phyloP scores from a whole-genome alignment of 92 coral and sea anemone genomes.

The Scolanthus callimorphus region DNA sequence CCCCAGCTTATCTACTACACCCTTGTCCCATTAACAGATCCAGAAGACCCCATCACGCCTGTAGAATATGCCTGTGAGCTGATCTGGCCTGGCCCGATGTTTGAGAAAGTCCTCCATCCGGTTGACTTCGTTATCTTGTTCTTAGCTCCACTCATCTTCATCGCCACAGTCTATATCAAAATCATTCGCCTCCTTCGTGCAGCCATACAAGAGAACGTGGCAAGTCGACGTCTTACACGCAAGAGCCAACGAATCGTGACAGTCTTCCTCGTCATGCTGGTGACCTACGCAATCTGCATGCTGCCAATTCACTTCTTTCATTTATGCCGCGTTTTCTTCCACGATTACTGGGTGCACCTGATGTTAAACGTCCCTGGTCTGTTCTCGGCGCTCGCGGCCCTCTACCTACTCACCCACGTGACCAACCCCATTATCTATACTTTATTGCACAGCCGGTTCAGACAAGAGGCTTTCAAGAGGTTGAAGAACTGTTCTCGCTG shows the following conservation, averaged over 20 bases:
- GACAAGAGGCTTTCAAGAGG: too few relatives aligned
- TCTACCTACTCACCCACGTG: slow-evolving; percentile 50
- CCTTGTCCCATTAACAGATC: slow-evolving; percentile 15
- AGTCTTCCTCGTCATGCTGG: slow-evolving; percentile 25
- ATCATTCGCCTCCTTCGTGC: slow-evolving; percentile 35
- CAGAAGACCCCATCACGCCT: not conserved
- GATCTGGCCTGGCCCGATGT: slow-evolving; percentile 49
- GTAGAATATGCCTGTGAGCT: slow-evolving; percentile 37
- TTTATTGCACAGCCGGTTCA: slow-evolving; percentile 27
- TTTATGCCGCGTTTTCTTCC: slow-evolving; percentile 43
- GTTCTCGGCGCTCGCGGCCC: slow-evolving; percentile 36
- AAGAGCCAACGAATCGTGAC: slow-evolving; percentile 27
- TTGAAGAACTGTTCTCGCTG: too few relatives aligned
- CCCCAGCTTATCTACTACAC: slow-evolving; percentile 48
- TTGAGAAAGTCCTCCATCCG: slow-evolving; percentile 58
- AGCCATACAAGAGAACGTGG: slow-evolving; percentile 23
- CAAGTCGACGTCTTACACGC: slow-evolving; percentile 18
- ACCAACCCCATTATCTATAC: slow-evolving; percentile 55
- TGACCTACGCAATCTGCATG: slow-evolving; percentile 44
- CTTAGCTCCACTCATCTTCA: slow-evolving; percentile 29
- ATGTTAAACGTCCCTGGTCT: slow-evolving; percentile 38
- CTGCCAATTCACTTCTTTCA: slow-evolving; percentile 59
- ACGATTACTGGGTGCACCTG: slow-evolving; percentile 29
- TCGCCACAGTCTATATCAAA: slow-evolving; percentile 37
- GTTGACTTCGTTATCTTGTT: slow-evolving; percentile 41